phyloP scores from a whole-genome alignment of 2,888 invertebrate species.

The Leptopterna dolabrata region DNA sequence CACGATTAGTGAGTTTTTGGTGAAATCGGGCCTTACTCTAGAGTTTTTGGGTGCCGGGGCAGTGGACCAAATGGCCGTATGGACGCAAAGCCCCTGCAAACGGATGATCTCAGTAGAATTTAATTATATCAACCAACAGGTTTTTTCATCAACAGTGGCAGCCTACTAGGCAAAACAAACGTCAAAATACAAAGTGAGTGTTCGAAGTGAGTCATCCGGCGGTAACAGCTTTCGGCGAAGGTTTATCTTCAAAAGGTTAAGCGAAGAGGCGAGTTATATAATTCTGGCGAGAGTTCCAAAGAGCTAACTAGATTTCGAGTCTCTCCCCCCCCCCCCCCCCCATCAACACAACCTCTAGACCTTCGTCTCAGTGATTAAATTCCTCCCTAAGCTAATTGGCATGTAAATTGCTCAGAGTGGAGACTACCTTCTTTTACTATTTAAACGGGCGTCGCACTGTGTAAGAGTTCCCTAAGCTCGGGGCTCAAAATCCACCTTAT shows the following conservation, averaged over 20 bases:
- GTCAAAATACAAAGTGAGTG: too few species aligned
- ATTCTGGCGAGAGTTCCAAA: background rate
- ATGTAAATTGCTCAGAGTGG: slow-evolving; percentile 4
- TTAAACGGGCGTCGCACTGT: background rate
- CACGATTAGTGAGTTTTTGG: too few species aligned
- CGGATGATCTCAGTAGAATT: too few species aligned
- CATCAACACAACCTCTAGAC: background rate
- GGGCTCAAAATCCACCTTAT: background rate
- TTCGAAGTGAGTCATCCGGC: background rate
- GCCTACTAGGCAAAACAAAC: too few species aligned
- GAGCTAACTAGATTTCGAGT: background rate
- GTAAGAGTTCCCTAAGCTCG: background rate
- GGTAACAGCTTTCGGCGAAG: background rate
- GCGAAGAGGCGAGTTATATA: background rate
- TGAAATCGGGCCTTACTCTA: too few species aligned
- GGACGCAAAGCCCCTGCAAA: too few species aligned
- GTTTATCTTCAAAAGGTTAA: background rate
- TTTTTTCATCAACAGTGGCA: too few species aligned
- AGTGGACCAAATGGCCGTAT: too few species aligned
- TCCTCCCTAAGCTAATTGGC: background rate
- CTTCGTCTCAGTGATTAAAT: background rate
- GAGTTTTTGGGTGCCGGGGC: too few species aligned
- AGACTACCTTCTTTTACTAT: background rate
- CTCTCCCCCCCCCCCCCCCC: background rate
- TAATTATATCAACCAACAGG: too few species aligned